Percentiles rank a stretch among this genome's conserved stretches.
phyloP scores from a whole-genome alignment of 30 jellyfish, hydroid and myxozoan genomes.

The Hydra vulgaris region DNA sequence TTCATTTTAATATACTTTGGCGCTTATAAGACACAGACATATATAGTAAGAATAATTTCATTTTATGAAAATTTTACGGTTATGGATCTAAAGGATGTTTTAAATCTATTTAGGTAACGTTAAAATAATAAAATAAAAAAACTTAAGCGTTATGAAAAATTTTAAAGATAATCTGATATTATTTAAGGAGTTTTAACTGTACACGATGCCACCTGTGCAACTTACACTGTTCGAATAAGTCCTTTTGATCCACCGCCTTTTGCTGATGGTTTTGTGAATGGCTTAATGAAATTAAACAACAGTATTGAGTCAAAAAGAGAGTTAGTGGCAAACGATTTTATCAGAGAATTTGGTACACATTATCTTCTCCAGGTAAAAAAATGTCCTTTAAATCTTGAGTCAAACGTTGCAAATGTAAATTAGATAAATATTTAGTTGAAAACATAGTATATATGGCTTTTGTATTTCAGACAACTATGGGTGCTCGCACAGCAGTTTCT shows the following conservation, averaged over 20 bases:
- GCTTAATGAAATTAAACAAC: not conserved
- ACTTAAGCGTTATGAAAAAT: not conserved
- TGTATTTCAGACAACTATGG: slow-evolving; percentile 18
- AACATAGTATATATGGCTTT: not conserved
- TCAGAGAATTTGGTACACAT: slow-evolving; percentile 43
- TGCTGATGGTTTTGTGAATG: slow-evolving; percentile 18
- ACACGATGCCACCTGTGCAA: slow-evolving; percentile 16
- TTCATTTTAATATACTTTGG: no score
- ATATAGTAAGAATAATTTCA: no score
- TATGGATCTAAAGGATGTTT: no score
- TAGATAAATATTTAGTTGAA: no score
- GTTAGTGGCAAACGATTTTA: slow-evolving; percentile 4
- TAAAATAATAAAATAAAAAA: no score
- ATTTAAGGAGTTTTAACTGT: slow-evolving; percentile 7
- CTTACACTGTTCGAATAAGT: slow-evolving; percentile 18
- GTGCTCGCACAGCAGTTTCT: slow-evolving; percentile 35
- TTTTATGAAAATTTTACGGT: no score
- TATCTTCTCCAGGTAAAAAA: slow-evolving; percentile 9
- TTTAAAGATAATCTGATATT: not conserved
- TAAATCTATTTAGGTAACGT: no score
- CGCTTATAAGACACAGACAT: no score
- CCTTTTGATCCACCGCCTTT: slow-evolving; percentile 30
- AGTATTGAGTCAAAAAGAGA: slow-evolving; percentile 19
- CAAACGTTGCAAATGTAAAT: no score
- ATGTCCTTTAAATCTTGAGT: no score